phyloP scores from a whole-genome alignment of 2,113 vertebrate species.

The Oreochromis spilurus region DNA sequence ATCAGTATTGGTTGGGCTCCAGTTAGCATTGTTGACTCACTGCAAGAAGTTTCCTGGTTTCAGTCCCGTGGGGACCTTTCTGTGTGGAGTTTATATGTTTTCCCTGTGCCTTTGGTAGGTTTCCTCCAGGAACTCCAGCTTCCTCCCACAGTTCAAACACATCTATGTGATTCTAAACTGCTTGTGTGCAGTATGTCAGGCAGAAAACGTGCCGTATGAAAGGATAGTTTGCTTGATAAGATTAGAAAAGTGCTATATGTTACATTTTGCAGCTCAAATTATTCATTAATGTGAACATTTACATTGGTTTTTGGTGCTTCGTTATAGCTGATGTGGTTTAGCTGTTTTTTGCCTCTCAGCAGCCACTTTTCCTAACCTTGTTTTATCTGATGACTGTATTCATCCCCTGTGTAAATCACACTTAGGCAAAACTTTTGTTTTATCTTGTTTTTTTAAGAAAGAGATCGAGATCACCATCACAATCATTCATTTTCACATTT shows the following conservation, averaged over 20 bases:
- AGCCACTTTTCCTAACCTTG: background rate
- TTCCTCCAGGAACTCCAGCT: background rate
- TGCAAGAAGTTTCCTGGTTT: background rate
- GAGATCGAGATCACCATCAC: background rate
- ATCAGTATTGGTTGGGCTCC: background rate
- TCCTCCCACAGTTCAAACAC: background rate
- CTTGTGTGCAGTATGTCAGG: background rate
- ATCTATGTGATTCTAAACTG: background rate
- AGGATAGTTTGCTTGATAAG: background rate
- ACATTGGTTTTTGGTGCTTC: fast-evolving
- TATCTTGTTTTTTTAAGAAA: background rate
- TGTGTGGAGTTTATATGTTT: background rate
- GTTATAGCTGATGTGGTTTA: background rate
- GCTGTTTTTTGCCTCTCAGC: background rate
- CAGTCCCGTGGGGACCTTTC: background rate
- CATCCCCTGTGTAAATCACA: background rate
- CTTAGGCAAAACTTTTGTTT: background rate
- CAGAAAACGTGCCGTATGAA: background rate
- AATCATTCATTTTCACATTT: background rate
- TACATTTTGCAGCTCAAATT: background rate
- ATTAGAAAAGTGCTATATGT: background rate
- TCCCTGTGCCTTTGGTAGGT: background rate
- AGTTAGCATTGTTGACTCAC: background rate
- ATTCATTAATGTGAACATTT: background rate
- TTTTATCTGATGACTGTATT: background rate